Percentiles rank a stretch among this genome's conserved stretches.
These are phyloP conservation scores for Arrhopalites spinosus DNA, from an alignment of 2,888 invertebrate species.

Conservation along the genomic window DNA sequence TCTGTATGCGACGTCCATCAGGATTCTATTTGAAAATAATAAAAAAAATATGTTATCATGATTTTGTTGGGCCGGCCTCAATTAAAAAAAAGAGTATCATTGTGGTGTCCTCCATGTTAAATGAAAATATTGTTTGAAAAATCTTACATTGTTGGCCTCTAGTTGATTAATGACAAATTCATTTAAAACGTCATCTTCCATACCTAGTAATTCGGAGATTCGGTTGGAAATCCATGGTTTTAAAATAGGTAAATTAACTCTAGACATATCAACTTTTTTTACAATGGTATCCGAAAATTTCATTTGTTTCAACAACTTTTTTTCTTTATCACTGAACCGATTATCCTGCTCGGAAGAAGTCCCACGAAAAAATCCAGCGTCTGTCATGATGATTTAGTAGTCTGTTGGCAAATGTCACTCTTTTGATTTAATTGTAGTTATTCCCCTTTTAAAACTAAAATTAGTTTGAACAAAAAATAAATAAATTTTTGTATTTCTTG, in stretches of 20 bases:
- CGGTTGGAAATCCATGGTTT: constrained; percentile 99
- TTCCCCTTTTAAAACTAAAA: no score
- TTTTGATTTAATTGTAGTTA: no score
- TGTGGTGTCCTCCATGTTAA: no score
- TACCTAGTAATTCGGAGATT: constrained; percentile 92
- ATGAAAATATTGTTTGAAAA: no score
- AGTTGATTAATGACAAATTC: constrained; percentile 99
- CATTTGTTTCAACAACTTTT: constrained; percentile 98
- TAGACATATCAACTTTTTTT: constrained; percentile 96
- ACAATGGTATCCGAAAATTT: constrained; percentile 93
- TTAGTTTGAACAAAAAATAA: no score
- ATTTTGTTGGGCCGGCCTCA: no score
- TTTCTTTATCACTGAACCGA: constrained; percentile 99
- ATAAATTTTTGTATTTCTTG: no score
- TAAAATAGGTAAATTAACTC: constrained; percentile 95
- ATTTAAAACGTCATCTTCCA: constrained; percentile 98
- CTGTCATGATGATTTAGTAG: constrained; percentile 58
- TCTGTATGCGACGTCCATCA: constrained; percentile 98
- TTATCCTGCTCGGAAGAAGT: constrained; percentile 99
- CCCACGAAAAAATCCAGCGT: constrained; percentile 68
- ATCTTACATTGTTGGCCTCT: constrained; percentile 83
- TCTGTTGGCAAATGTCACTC: neutral
- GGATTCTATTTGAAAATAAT: constrained; percentile 64
- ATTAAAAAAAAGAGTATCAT: no score
- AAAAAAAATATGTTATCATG: no score